Percentiles rank a stretch among this genome's conserved stretches.
Conservation (phyloP, 2,113 vertebrate genomes). For the Sinosuthora webbiana region DNA sequence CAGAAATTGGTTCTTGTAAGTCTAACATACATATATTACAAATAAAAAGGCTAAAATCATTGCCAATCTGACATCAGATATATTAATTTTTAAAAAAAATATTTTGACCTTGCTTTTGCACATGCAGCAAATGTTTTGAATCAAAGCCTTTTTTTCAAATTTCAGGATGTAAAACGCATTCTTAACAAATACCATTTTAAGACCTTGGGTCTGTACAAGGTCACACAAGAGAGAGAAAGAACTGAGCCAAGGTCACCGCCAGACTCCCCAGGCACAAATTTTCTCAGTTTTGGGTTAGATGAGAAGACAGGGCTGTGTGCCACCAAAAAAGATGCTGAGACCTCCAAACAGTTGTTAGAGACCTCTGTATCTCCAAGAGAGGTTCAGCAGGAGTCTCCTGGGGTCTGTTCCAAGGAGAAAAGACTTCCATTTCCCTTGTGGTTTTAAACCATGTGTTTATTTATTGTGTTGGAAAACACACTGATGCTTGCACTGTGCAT, state of each 20-base stretch:
- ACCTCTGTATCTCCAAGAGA: not conserved
- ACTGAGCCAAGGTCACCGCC: fast-evolving
- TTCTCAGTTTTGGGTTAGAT: not conserved
- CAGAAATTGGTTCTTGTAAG: not conserved
- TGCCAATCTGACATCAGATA: not conserved
- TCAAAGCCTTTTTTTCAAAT: not conserved
- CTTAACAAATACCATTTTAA: not conserved
- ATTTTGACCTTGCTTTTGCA: not conserved
- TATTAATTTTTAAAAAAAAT: not conserved
- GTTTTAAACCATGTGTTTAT: not conserved
- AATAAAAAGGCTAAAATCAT: not conserved
- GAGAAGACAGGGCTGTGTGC: not conserved
- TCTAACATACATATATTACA: not conserved
- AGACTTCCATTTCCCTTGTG: not conserved
- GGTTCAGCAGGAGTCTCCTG: not conserved
- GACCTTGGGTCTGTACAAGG: not conserved
- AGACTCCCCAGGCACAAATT: not conserved
- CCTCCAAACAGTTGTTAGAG: not conserved
- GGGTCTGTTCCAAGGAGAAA: not conserved
- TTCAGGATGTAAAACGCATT: not conserved
- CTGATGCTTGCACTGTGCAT: not conserved
- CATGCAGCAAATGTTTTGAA: not conserved
- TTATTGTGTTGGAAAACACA: not conserved
- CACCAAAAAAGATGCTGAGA: not conserved
- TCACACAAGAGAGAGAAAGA: not conserved